Evolutionary conservation across 2,888 invertebrate genomes (phyloP).

Genomic region (Drosophila koepferae): DNA sequence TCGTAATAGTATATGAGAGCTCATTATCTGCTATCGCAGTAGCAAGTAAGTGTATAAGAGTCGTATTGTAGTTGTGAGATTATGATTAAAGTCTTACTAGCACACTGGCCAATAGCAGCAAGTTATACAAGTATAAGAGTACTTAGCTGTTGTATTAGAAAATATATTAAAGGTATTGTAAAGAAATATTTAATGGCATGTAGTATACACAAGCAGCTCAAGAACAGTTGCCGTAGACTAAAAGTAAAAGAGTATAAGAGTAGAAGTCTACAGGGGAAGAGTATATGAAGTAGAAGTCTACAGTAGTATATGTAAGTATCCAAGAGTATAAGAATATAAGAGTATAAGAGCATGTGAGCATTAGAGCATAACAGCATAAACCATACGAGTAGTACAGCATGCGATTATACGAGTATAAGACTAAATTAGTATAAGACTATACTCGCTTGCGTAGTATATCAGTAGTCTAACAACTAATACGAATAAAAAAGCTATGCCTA

Average conservation of each 20-base stretch:
- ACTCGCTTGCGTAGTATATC: background rate
- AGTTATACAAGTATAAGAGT: background rate
- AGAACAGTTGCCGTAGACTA: too few species aligned
- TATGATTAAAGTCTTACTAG: background rate
- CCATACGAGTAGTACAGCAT: too few species aligned
- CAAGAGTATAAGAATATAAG: too few species aligned
- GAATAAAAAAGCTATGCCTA: background rate
- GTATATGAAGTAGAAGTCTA: too few species aligned
- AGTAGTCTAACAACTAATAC: background rate
- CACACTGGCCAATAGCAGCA: background rate
- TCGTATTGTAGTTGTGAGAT: background rate
- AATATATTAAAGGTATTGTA: background rate
- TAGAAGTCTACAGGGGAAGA: too few species aligned
- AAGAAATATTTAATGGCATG: too few species aligned
- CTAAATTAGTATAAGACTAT: background rate
- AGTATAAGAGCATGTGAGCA: too few species aligned
- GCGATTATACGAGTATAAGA: too few species aligned
- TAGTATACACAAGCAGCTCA: too few species aligned
- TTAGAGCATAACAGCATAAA: too few species aligned
- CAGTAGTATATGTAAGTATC: too few species aligned
- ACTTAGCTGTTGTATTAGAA: background rate
- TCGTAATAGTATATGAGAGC: background rate
- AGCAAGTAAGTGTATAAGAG: background rate
- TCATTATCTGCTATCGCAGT: background rate
- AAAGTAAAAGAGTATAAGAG: background rate